Conservation (phyloP, 2,888 invertebrate genomes). For the Drosophila paucipuncta region DNA sequence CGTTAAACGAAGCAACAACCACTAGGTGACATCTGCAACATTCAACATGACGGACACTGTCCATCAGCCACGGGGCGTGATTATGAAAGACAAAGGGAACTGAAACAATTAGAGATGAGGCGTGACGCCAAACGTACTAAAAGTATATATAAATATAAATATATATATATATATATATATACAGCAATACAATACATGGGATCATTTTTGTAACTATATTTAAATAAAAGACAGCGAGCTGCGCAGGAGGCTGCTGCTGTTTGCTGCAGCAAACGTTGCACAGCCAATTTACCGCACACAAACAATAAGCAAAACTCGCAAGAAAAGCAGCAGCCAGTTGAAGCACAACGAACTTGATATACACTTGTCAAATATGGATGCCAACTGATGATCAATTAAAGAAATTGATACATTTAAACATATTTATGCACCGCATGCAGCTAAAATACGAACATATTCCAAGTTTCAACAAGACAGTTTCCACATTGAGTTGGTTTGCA, state of each 20-base stretch:
- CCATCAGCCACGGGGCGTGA: conserved; percentile 46
- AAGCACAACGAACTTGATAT: background rate
- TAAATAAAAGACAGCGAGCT: conserved; percentile 42
- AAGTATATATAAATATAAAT: background rate
- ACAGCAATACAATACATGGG: conserved; percentile 5
- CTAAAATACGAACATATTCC: background rate
- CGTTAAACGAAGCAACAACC: conserved; percentile 45
- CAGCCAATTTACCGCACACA: conserved; percentile 65
- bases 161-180: background rate
- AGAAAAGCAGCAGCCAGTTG: background rate
- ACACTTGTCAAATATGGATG: background rate
- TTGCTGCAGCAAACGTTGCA: conserved; percentile 49
- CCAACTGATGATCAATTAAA: background rate
- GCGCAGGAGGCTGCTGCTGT: conserved; percentile 27
- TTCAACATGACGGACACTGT: conserved; percentile 53
- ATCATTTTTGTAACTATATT: conserved; percentile 3
- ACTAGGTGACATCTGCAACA: conserved; percentile 26
- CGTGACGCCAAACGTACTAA: conserved; percentile 52
- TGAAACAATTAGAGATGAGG: conserved; percentile 58
- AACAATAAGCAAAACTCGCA: conserved; percentile 32
- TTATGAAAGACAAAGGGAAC: conserved; percentile 45
- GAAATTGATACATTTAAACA: background rate
- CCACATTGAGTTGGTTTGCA: background rate
- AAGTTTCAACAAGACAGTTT: background rate
- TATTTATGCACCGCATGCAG: background rate